Evolutionary conservation across 2,888 invertebrate genomes (phyloP).

Genomic region (Argyra leucocephala): DNA sequence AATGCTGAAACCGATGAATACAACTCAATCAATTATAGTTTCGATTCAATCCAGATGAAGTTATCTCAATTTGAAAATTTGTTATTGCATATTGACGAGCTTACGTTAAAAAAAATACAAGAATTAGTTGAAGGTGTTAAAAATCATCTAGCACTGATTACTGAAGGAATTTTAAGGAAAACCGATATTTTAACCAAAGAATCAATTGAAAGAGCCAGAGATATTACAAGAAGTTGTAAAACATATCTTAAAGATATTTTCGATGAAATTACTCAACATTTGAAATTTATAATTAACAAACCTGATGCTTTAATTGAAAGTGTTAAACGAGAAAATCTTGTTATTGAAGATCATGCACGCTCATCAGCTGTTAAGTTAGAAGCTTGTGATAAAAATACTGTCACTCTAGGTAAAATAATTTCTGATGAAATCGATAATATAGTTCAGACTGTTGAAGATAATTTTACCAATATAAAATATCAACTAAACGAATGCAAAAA

Average conservation of each 20-base stretch:
- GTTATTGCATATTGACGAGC: neutral
- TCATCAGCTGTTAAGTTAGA: neutral
- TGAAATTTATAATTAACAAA: neutral
- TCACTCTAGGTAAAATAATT: neutral
- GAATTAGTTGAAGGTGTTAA: neutral
- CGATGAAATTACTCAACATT: neutral
- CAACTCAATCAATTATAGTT: neutral
- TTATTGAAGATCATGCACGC: neutral
- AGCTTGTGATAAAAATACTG: neutral
- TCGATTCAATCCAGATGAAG: neutral
- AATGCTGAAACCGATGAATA: neutral
- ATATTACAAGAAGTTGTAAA: neutral
- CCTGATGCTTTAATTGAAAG: neutral
- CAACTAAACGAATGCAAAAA: neutral
- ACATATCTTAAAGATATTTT: neutral
- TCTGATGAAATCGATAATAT: neutral
- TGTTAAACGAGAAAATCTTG: neutral
- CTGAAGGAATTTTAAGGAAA: neutral
- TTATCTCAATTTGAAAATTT: neutral
- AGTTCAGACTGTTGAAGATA: neutral
- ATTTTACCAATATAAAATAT: neutral
- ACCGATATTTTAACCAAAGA: neutral
- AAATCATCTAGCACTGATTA: neutral
- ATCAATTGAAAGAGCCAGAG: neutral
- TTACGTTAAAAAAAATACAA: neutral